Percentiles rank a stretch among this genome's conserved stretches.
phyloP scores from a whole-genome alignment of 2,113 vertebrate genomes.

The Amphiprion percula region DNA sequence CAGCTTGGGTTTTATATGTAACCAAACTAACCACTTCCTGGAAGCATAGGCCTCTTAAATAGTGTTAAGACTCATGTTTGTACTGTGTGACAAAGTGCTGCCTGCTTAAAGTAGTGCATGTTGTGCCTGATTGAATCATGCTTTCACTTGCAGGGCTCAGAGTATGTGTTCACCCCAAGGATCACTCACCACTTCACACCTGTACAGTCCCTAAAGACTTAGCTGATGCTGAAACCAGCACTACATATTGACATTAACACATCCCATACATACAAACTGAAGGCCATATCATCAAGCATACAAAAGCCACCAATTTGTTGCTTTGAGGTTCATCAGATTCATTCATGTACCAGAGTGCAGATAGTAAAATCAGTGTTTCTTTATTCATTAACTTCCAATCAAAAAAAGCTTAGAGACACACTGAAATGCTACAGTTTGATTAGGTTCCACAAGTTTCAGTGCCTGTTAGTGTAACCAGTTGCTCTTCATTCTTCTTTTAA shows the following conservation, averaged over 20 bases:
- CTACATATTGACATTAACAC: neutral
- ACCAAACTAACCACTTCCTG: neutral
- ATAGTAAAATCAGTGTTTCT: neutral
- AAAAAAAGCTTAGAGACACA: too few species aligned
- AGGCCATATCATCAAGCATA: neutral
- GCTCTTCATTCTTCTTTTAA: too few species aligned
- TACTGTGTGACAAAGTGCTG: neutral
- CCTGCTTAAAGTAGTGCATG: neutral
- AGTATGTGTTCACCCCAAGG: neutral
- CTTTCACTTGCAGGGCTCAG: neutral
- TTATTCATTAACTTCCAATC: too few species aligned
- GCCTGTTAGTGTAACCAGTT: too few species aligned
- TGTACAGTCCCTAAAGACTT: neutral
- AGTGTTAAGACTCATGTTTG: neutral
- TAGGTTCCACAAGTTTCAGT: too few species aligned
- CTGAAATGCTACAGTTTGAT: too few species aligned
- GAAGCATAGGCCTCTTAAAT: neutral
- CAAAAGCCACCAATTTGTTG: neutral
- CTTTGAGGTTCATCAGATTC: neutral
- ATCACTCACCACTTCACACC: neutral
- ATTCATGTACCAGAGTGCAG: neutral
- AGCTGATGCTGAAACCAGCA: neutral
- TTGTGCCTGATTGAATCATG: neutral
- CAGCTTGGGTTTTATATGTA: too few species aligned
- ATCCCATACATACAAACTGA: neutral